Evolutionary conservation across 2,797 vertebrate species (phyloP).

Genomic region (Scolopax bukidnonensis): DNA sequence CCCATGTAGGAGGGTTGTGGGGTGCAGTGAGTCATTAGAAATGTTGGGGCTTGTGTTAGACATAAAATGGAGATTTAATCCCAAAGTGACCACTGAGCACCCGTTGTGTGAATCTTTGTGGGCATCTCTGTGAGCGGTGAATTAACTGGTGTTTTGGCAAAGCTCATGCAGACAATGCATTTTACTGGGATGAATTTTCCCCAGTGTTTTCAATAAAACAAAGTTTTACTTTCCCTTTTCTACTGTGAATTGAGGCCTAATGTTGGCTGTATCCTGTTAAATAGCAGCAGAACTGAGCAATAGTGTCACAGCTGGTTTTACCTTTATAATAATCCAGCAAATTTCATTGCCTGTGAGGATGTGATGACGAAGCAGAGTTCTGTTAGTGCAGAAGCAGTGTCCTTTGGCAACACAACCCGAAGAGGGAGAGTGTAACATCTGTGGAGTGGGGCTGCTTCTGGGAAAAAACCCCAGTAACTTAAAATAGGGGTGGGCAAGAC

Average conservation of each 20-base stretch:
- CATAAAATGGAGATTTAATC: background rate
- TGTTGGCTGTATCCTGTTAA: background rate
- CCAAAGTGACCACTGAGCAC: background rate
- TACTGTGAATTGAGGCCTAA: background rate
- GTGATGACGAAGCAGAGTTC: background rate
- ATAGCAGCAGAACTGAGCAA: background rate
- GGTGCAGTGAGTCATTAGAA: background rate
- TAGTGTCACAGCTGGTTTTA: constrained; percentile 1
- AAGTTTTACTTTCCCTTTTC: constrained; percentile 14
- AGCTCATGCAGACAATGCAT: background rate
- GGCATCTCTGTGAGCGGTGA: background rate
- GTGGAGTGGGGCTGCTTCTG: background rate
- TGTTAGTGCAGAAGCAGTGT: background rate
- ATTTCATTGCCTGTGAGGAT: background rate
- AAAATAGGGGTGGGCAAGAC: background rate
- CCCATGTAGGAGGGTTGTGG: rapidly evolving
- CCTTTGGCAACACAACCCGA: background rate
- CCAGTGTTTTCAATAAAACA: background rate
- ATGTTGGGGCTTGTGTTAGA: background rate
- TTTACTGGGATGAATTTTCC: background rate
- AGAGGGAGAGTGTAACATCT: background rate
- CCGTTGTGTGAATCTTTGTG: background rate
- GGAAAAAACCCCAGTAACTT: background rate
- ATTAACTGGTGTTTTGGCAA: background rate
- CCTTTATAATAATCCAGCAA: background rate